Conservation (phyloP, 1,140 invertebrate species). For the Gryon sp. region DNA sequence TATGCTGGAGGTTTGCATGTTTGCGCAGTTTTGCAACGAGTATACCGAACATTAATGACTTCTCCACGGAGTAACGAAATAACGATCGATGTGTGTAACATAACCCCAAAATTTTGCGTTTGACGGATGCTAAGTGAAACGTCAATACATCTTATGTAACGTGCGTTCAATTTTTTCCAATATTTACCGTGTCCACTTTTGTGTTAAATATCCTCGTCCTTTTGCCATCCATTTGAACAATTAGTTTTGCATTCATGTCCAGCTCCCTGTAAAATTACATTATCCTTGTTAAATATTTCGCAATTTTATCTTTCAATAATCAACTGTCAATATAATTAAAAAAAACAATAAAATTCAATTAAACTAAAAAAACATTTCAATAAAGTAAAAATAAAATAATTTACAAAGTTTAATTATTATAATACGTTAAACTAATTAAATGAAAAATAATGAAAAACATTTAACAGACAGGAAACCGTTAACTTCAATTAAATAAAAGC, state of each 20-base stretch:
- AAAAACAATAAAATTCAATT: too few relatives aligned
- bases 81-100: conserved; percentile 36
- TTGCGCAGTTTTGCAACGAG: conserved; percentile 5
- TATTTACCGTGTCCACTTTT: conserved; percentile 76
- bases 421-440: too few relatives aligned
- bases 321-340: too few relatives aligned
- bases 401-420: too few relatives aligned
- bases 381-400: too few relatives aligned
- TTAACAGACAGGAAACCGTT: too few relatives aligned
- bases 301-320: too few relatives aligned
- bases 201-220: conserved; percentile 90
- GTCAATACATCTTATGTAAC: conserved; percentile 28
- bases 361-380: too few relatives aligned
- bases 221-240: conserved; percentile 93
- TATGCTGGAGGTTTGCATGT: neutral
- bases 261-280: conserved; percentile 85
- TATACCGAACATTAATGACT: neutral
- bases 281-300: neutral
- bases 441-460: too few relatives aligned
- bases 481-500: too few relatives aligned
- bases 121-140: conserved; percentile 14
- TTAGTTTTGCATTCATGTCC: conserved; percentile 89
- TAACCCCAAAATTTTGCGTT: conserved; percentile 37
- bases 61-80: conserved; percentile 13
- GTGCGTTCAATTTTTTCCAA: neutral